phyloP scores from a whole-genome alignment of 2,797 vertebrate species.

The Orestias chungarensis region DNA sequence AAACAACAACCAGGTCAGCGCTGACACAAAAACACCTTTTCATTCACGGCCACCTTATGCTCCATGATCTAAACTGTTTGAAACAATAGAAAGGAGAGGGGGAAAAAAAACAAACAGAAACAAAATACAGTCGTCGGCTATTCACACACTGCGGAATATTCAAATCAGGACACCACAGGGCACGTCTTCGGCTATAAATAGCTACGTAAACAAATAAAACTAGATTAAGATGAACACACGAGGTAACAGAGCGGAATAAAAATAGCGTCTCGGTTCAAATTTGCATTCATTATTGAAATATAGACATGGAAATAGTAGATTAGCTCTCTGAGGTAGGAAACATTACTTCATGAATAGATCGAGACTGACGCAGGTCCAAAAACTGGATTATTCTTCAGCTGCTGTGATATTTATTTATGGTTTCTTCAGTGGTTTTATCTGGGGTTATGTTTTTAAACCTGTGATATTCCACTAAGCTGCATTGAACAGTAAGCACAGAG shows the following conservation, averaged over 20 bases:
- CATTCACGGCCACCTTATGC: constrained; percentile 9
- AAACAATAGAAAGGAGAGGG: constrained; percentile 11
- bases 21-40: constrained; percentile 27
- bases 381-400: background rate
- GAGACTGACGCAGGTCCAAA: background rate
- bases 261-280: background rate
- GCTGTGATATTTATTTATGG: background rate
- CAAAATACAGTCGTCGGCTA: background rate
- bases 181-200: constrained; percentile 21
- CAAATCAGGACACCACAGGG: constrained; percentile 36
- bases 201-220: constrained; percentile 30
- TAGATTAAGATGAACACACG: constrained; percentile 6
- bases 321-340: background rate
- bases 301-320: background rate
- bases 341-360: background rate
- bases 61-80: constrained; percentile 14
- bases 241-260: constrained; percentile 10
- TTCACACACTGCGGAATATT: constrained; percentile 14
- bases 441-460: background rate
- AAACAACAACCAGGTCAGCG: constrained; percentile 17
- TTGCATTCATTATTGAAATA: constrained; percentile 11
- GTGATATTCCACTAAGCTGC: background rate
- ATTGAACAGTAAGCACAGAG: too few relatives aligned
- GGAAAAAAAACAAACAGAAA: constrained; percentile 20
- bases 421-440: background rate